Conservation (phyloP, 2,888 invertebrate species). For the Torymus auratus region DNA sequence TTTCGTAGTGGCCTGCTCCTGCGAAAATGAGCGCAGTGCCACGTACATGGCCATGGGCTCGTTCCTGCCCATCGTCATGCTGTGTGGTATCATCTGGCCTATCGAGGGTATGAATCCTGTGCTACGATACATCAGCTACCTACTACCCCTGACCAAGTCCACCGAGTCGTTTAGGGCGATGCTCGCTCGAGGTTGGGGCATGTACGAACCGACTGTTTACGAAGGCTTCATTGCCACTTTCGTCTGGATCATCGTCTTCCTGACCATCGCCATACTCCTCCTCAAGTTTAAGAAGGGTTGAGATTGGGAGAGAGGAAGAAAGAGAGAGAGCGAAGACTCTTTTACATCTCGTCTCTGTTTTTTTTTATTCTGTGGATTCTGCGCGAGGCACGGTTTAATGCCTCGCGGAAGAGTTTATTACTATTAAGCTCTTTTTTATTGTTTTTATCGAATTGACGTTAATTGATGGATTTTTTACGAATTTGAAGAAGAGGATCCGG, state of each 20-base stretch:
- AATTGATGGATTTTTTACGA: constrained; percentile 9
- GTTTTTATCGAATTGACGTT: constrained; percentile 34
- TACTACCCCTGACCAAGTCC: constrained; percentile 91
- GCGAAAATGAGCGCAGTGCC: constrained; percentile 89
- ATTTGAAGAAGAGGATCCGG: constrained; percentile 1
- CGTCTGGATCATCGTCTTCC: constrained; percentile 88
- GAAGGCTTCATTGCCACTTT: constrained; percentile 88
- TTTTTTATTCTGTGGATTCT: neutral
- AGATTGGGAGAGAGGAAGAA: constrained; percentile 56
- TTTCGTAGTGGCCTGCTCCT: constrained; percentile 88
- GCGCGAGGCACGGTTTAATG: neutral
- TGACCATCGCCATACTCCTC: constrained; percentile 85
- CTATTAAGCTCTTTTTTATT: neutral
- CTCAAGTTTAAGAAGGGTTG: constrained; percentile 91
- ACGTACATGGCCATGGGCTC: constrained; percentile 91
- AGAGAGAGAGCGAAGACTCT: too few relatives aligned
- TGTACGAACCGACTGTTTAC: constrained; percentile 85
- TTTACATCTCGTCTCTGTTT: too few relatives aligned
- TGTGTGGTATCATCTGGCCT: constrained; percentile 96
- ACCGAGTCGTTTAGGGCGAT: constrained; percentile 92
- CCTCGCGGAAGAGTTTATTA: neutral
- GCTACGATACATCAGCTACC: constrained; percentile 84
- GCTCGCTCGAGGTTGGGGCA: constrained; percentile 89
- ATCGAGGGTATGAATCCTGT: constrained; percentile 92
- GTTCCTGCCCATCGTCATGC: constrained; percentile 89